phyloP scores from a whole-genome alignment of 2,888 invertebrate species.

The Boloria selene region DNA sequence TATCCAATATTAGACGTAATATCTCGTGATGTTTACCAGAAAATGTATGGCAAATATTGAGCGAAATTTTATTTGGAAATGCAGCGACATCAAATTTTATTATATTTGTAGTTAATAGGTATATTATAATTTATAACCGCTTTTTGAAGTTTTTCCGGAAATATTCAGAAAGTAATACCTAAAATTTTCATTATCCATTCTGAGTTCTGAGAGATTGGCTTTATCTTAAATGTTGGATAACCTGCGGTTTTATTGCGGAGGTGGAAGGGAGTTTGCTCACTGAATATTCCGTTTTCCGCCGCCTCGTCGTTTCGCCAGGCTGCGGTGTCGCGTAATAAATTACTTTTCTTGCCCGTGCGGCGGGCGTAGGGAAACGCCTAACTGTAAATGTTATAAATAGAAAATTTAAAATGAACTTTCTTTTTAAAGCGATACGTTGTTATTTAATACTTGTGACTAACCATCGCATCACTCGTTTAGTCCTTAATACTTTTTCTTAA shows the following conservation, averaged over 20 bases:
- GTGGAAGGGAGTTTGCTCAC: constrained; percentile 28
- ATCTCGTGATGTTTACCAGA: no score
- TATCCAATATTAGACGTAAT: no score
- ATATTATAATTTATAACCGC: neutral
- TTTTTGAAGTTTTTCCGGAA: neutral
- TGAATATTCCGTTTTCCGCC: constrained; percentile 30
- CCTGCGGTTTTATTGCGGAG: constrained; percentile 27
- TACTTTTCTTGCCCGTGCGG: constrained; percentile 22
- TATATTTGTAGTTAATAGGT: no score
- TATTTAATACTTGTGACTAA: neutral
- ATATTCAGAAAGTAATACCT: neutral
- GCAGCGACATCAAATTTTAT: neutral
- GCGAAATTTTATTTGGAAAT: no score
- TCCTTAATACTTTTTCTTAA: no score
- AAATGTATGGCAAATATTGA: no score
- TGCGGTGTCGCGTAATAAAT: constrained; percentile 29
- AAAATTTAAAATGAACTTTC: neutral
- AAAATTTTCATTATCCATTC: neutral
- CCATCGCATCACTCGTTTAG: no score
- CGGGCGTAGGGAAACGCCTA: constrained; percentile 17
- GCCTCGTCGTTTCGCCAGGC: constrained; percentile 14
- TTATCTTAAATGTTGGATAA: constrained; percentile 28
- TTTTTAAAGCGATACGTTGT: constrained; percentile 16
- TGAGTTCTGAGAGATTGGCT: neutral
- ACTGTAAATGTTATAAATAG: constrained; percentile 7